phyloP scores from a whole-genome alignment of 2,888 invertebrate species.

The Acrobasis repandana region DNA sequence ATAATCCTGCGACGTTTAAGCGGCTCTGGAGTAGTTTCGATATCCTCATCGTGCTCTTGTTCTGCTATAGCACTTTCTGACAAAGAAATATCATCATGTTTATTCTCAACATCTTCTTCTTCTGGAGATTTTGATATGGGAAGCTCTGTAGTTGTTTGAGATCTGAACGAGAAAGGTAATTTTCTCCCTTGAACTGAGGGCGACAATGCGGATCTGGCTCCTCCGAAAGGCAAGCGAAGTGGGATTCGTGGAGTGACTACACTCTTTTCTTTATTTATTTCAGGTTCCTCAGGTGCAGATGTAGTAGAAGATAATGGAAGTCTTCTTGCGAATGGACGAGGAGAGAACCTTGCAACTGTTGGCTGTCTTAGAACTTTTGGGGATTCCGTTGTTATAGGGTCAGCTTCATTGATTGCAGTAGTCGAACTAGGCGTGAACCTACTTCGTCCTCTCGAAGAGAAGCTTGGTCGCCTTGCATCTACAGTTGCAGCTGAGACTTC shows the following conservation, averaged over 20 bases:
- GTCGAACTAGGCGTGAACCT: constrained; percentile 57
- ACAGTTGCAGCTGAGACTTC: constrained; percentile 71
- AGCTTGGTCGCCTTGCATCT: constrained; percentile 57
- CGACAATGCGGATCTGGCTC: constrained; percentile 47
- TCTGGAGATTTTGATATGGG: constrained; percentile 36
- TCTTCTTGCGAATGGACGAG: constrained; percentile 66
- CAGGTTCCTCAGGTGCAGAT: constrained; percentile 32
- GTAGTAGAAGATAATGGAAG: constrained; percentile 32
- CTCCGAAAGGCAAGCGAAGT: constrained; percentile 57
- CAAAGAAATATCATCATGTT: constrained; percentile 67
- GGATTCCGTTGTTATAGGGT: constrained; percentile 43
- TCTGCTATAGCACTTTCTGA: constrained; percentile 79
- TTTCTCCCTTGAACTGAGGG: constrained; percentile 52
- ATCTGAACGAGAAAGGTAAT: constrained; percentile 57
- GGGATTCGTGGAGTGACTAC: constrained; percentile 48
- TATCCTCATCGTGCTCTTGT: constrained; percentile 64
- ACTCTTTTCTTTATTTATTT: constrained; percentile 39
- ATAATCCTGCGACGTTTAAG: constrained; percentile 55
- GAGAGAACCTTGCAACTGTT: constrained; percentile 67
- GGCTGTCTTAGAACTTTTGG: constrained; percentile 53
- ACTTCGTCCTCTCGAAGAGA: constrained; percentile 63
- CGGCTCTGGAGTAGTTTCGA: constrained; percentile 30
- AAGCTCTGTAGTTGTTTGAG: constrained; percentile 51
- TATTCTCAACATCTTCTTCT: constrained; percentile 57
- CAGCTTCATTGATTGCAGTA: constrained; percentile 45